Conservation (phyloP, 1,140 invertebrate species). For the Heliconius hewitsoni region DNA sequence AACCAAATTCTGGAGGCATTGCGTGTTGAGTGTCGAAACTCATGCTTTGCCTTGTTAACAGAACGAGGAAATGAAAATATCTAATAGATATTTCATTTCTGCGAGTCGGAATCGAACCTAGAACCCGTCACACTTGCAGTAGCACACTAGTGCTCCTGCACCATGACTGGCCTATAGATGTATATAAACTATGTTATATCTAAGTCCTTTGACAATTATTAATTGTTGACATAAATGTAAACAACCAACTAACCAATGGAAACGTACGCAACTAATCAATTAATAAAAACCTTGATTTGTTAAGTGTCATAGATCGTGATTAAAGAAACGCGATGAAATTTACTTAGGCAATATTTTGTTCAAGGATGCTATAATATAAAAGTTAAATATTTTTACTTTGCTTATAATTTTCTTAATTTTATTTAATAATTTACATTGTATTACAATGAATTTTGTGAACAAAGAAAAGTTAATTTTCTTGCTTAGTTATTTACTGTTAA, state of each 20-base stretch:
- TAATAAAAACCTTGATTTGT: constrained; percentile 30
- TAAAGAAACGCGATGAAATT: constrained; percentile 14
- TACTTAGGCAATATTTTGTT: constrained; percentile 8
- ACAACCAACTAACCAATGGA: not conserved
- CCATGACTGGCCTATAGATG: not conserved
- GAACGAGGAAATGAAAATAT: too few species aligned
- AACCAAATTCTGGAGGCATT: too few species aligned
- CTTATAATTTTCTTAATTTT: not conserved
- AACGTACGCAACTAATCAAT: constrained; percentile 20
- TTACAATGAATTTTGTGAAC: too few species aligned
- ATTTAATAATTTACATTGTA: too few species aligned
- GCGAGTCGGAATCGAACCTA: too few species aligned
- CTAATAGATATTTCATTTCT: too few species aligned
- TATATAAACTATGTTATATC: not conserved
- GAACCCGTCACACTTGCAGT: too few species aligned
- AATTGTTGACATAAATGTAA: not conserved
- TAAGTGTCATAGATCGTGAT: constrained; percentile 21
- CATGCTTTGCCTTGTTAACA: too few species aligned
- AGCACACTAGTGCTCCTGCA: too few species aligned
- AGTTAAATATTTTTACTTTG: not conserved
- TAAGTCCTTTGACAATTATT: not conserved
- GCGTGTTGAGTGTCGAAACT: too few species aligned
- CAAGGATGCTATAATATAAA: not conserved
- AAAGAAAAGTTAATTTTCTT: too few species aligned
- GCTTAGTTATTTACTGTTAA: too few species aligned